These are phyloP conservation scores for Ptychochromis oligacanthus DNA, from an alignment of 2,113 vertebrate species.

Conservation along the genomic window DNA sequence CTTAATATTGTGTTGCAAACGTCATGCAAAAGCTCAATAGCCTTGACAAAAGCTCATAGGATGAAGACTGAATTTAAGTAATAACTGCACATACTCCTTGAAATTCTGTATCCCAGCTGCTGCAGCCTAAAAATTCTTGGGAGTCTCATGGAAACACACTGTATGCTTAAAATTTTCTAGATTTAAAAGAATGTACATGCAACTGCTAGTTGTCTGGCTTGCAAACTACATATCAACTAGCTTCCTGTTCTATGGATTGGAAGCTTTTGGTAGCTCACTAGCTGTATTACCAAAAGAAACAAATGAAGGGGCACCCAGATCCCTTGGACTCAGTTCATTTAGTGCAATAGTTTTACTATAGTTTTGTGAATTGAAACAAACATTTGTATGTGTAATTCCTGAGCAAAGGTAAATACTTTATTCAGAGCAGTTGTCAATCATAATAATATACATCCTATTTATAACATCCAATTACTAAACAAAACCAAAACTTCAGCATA, in stretches of 20 bases:
- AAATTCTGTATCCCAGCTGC: neutral
- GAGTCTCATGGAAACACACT: neutral
- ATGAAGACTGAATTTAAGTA: neutral
- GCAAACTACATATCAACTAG: neutral
- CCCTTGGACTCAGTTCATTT: too few species aligned
- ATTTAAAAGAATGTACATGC: neutral
- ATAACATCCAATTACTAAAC: neutral
- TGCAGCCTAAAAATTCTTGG: neutral
- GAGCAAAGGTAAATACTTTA: too few species aligned
- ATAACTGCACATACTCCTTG: neutral
- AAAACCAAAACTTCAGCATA: neutral
- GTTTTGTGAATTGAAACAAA: neutral
- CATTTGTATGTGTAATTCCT: too few species aligned
- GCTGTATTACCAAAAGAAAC: neutral
- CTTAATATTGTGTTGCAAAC: neutral
- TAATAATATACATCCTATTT: rapidly evolving
- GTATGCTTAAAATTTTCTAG: neutral
- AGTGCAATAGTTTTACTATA: neutral
- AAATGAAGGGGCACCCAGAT: neutral
- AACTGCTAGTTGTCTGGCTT: neutral
- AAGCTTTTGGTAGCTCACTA: neutral
- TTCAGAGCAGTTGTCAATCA: neutral
- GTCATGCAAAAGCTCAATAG: neutral
- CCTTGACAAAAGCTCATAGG: neutral
- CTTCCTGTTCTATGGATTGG: neutral